Base-by-base conservation (phyloP, 2,113 vertebrate genomes). In the Phaethon lepturus region DNA sequence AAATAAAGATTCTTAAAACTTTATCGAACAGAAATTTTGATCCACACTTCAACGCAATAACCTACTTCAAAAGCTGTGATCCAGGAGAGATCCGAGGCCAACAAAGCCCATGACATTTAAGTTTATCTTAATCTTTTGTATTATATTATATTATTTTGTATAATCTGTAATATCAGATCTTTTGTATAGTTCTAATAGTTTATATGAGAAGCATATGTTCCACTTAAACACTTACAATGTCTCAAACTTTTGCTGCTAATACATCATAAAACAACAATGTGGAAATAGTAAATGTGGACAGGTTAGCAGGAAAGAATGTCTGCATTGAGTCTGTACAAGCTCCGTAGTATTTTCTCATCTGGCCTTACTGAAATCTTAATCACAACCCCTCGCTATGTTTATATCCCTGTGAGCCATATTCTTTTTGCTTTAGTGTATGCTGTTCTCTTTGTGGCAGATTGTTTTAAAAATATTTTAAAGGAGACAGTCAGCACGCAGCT, bases 391-490 rank as follows among this genome's bases (percentile, higher is more conserved):
- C 11, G 2, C 50, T 42, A 62, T 40, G 35, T 77, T 95, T 96
- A 53, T 53, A 53, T 64, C 62, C 69, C 66, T 1, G 2, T 62
- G 7, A 95, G 24, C 19, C 38, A 68, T 72, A 73, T 69, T 85
- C 33, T 55, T 87, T 87, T 87, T 73, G 49, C 80, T 79, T 93
- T 58, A 73, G 49, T 20, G 42, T 78, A 47, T 38, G 62, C 58
- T 72, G 22, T 40, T 92, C 28, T 86, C 58, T 95, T 87, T 90
- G 24, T 95, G 77, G 69, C 31, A 93, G 80, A 95, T 85, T 89
- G 66, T 91, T 94, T 90, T 71, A 60, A 91, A 95, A 67, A 78
- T 69, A 59, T 83, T 95, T 74, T 93, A 75, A 80, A 93, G 53
- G 60, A 90, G 93, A 50, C 6, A 40, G 63, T 79, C 69, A 90